phyloP scores from a whole-genome alignment of 2,113 vertebrate species.

The Diphyllodes magnificus region DNA sequence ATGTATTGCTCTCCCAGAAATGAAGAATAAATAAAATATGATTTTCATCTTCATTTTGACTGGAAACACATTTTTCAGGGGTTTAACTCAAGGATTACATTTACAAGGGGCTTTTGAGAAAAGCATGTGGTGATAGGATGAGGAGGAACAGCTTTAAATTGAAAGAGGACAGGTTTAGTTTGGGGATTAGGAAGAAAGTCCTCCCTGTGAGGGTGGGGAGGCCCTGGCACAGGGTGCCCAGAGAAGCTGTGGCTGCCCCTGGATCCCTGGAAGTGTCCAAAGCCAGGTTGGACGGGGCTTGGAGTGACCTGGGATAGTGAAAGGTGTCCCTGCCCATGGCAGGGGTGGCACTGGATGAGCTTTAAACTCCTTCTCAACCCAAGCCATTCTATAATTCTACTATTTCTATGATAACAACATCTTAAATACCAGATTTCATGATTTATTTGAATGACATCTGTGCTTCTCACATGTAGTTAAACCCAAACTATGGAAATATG shows the following conservation, averaged over 20 bases:
- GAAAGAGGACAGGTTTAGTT: not conserved
- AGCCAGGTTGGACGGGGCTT: rapidly evolving
- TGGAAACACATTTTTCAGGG: not conserved
- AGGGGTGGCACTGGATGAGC: rapidly evolving
- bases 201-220: rapidly evolving
- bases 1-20: not conserved
- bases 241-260: not conserved
- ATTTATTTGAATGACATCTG: not conserved
- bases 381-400: not conserved
- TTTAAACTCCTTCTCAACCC: not conserved
- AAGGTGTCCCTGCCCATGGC: not conserved
- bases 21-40: not conserved
- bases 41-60: not conserved
- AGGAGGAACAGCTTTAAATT: not conserved
- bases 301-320: rapidly evolving
- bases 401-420: not conserved
- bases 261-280: not conserved
- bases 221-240: not conserved
- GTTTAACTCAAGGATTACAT: not conserved
- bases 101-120: not conserved
- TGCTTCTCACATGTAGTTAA: not conserved
- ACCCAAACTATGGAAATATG: not conserved
- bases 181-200: not conserved
- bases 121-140: too few relatives aligned
- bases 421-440: not conserved